Evolutionary conservation across 2,888 invertebrate species (phyloP), one percentile per base, ranked within the genome.

Genomic region (Cristatella mucedo): DNA sequence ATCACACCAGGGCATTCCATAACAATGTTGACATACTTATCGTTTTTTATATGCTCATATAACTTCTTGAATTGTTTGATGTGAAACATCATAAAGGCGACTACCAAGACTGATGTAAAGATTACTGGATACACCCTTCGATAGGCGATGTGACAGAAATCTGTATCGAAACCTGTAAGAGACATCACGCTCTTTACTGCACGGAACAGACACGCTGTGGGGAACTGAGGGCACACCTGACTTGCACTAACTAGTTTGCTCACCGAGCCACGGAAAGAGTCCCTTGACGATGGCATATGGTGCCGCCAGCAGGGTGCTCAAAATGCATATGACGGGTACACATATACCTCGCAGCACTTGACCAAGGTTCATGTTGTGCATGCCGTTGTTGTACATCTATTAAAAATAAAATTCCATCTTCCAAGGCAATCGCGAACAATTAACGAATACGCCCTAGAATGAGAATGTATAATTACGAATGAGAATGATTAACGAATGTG

Each of bases 31-130:
- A 51, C 66, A 58, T 56, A 93, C 70, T 93, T 95, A 69, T 95
- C 95, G 68, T 97, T 95, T 70, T 93, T 91, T 59, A 97, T 97
- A 68, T 91, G 91, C 63, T 93, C 86, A 66, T 93, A 93, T 15
- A 97, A 71, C 56, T 85, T 82, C 56, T 77, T 78, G 70, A 97
- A 86, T 63, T 95, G 93, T 41, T 81, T 76, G 42, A 89, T 77
- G 74, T 95, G 85, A 57, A 89, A 80, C 46, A 75, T 73, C 41
- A 83, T 71, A 48, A 87, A 73, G 37, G 75, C 74, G 38, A 75
- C 68, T 38, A 80, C 68, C 40, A 79, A 66, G 37, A 75, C 74
- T 20, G 80, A 69, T 34, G 85, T 70, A 55, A 93, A 71, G 49
- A 89, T 72, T 53, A 81, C 80, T 21, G 93, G 93, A 70, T 93